Base-by-base conservation (phyloP, 2,888 invertebrate genomes). In the Sipha maydis region DNA sequence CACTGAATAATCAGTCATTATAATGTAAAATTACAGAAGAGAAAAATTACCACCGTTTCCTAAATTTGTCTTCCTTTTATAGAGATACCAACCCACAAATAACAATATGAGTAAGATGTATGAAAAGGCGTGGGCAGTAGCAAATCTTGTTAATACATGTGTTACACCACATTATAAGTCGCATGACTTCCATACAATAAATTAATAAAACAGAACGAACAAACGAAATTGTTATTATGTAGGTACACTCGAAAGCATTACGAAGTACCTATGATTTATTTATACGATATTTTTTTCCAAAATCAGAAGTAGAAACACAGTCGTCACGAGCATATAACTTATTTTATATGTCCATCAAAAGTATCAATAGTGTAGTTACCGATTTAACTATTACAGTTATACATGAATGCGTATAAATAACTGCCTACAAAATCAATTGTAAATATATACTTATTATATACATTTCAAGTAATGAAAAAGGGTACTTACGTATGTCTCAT, bases 401-500 rank as follows among this genome's bases (percentile, higher is more conserved):
- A 11, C 48, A 31, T 34, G n/a, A n/a, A 41, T 48, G n/a, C 67
- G 85, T 69, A n/a, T n/a, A n/a, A n/a, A 56, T 69, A 69, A 78
- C 48, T 28, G 31, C 4, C 28, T 17, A 28, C 71, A 71, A 34
- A 69, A 67, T 41, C 41, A n/a, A 41, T 34, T 3, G 34, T 34
- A 34, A 34, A 34, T 34, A 7, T 41, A 76, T 73, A 41, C 5
- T 41, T 41, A 41, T 31, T 25, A 7, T 25, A 67, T 61, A 67
- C 1, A 9, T 31, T 69, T 0, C 61, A 85, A 61, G 69, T 31
- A 31, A 73, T 67, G 21, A 69, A 84, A n/a, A 34, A 54, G 48
- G 48, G 38, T 90, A 89, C 90, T 89, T 83, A 90, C 90, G 89
- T 85, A 89, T 89, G 88, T 88, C 90, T 89, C 83, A 90, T 86